phyloP scores from a whole-genome alignment of 2,888 invertebrate genomes.

The Coenonympha glycerion region DNA sequence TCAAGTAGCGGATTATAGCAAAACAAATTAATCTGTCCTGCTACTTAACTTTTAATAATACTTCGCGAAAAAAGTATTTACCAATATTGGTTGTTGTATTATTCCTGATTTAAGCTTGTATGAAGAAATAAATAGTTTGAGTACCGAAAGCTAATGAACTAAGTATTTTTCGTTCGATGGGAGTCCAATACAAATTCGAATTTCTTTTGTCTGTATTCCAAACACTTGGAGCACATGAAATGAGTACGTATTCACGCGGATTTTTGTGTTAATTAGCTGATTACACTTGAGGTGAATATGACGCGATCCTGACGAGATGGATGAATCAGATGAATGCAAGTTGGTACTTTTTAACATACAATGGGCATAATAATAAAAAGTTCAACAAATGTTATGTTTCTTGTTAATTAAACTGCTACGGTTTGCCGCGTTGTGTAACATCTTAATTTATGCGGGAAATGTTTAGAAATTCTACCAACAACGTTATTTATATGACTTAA shows the following conservation, averaged over 20 bases:
- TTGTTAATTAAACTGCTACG: conserved; percentile 68
- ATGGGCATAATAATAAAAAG: conserved; percentile 62
- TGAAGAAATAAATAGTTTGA: too few relatives aligned
- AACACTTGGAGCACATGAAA: not conserved
- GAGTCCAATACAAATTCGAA: too few relatives aligned
- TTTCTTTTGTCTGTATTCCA: too few relatives aligned
- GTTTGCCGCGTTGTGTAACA: conserved; percentile 58
- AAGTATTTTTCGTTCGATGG: too few relatives aligned
- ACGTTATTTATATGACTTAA: conserved; percentile 22
- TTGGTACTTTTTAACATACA: conserved; percentile 70
- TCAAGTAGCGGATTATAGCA: too few relatives aligned
- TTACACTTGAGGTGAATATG: conserved; percentile 46
- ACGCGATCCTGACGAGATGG: conserved; percentile 73
- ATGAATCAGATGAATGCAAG: conserved; percentile 66
- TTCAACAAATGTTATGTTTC: conserved; percentile 53
- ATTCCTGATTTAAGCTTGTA: too few relatives aligned
- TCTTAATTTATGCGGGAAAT: conserved; percentile 41
- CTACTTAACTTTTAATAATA: too few relatives aligned
- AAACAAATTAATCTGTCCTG: too few relatives aligned
- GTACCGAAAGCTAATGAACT: too few relatives aligned
- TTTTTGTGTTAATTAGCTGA: conserved; percentile 16
- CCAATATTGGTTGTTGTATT: too few relatives aligned
- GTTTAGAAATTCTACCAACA: conserved; percentile 19
- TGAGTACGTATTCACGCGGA: not conserved
- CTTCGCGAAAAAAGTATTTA: too few relatives aligned